Evolutionary conservation across 2,888 invertebrate species (phyloP), one percentile per base, ranked within the genome.

Genomic region (Acrobasis repandana): DNA sequence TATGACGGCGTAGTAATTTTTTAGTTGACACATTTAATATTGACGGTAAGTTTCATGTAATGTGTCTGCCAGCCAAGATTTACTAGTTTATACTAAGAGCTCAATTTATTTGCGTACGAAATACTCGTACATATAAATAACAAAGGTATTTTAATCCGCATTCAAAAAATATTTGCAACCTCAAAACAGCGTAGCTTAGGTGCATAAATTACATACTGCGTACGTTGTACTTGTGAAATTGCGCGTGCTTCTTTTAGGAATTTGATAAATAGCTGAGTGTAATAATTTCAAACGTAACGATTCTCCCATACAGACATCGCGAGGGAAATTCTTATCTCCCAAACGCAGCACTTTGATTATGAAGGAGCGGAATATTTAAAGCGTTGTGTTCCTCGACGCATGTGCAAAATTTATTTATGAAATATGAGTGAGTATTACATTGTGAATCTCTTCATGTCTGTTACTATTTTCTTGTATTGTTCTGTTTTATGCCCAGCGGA

Each of bases 311-410:
- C 77, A 77, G 74, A 28, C 67, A 60, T 82, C 82, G 83, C 85
- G 82, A 75, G 66, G 83, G 83, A 85, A 87, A 89, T 90, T 88
- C 90, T 90, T 90, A 91, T 90, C 90, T 86, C 72, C 75, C 79
- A 74, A 83, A 90, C 88, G 80, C 89, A 90, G 88, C 86, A 86
- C 85, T 90, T 89, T 90, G 90, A 91, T 90, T 90, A 89, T 84
- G 82, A 85, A 83, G 78, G 83, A 83, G 84, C 84, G 84, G 87
- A 89, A 90, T 91, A 89, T 90, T 90, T 88, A 85, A 89, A 87
- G 82, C 81, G 77, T 85, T 86, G 81, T 85, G 79, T 83, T 80
- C 74, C 73, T 77, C 74, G 80, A 83, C 84, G 80, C 84, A 83
- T 85, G 81, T 86, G 80, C 81, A 83, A 88, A 87, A 88, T 89